Evolutionary conservation across 2,797 vertebrate species (phyloP).

Genomic region (Semaprochilodus insignis): DNA sequence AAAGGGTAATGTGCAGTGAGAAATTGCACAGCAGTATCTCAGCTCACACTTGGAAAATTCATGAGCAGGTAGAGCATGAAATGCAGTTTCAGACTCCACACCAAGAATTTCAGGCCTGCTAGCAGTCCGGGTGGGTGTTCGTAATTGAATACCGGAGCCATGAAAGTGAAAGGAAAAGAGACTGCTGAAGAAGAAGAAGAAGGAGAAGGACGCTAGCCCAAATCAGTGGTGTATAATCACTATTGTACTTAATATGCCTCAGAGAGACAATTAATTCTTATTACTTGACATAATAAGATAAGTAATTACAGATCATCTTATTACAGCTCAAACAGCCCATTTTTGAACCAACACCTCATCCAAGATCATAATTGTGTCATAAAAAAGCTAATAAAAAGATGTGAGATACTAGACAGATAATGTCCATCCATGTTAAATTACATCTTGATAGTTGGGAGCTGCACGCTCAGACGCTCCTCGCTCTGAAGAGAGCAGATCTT

Average conservation of each 20-base stretch:
- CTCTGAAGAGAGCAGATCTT: slow-evolving; percentile 15
- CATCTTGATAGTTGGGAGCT: background rate
- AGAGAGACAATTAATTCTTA: background rate
- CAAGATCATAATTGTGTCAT: slow-evolving; percentile 8
- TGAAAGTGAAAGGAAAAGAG: background rate
- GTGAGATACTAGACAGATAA: background rate
- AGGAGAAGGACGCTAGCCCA: background rate
- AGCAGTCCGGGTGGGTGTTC: background rate
- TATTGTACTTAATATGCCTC: background rate
- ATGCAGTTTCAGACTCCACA: background rate
- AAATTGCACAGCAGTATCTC: background rate
- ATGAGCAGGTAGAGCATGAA: slow-evolving; percentile 4
- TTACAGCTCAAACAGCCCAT: background rate
- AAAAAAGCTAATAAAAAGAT: slow-evolving; percentile 1
- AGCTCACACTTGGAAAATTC: background rate
- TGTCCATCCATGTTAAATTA: background rate
- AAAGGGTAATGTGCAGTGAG: background rate
- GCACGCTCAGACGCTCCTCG: background rate
- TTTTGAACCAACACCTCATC: slow-evolving; percentile 13
- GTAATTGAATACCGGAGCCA: slow-evolving; percentile 8
- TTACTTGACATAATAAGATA: background rate
- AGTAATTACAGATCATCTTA: slow-evolving; percentile 2
- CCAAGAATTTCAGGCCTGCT: background rate
- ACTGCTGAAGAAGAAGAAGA: background rate
- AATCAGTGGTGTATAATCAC: no score